Conservation (phyloP, 1,140 invertebrate species). For the Homarus americanus region DNA sequence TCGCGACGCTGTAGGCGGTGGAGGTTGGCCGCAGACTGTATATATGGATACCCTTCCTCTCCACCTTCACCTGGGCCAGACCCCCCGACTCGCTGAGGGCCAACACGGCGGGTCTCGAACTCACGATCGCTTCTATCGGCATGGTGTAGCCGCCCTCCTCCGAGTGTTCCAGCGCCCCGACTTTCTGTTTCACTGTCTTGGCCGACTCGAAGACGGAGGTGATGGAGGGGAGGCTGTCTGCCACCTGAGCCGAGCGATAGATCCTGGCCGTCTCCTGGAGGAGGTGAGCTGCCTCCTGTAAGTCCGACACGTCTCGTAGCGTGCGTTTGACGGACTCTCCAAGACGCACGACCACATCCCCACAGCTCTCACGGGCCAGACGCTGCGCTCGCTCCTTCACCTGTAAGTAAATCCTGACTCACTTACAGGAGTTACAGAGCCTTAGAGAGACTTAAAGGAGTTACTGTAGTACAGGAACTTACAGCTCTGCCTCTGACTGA, state of each 20-base stretch:
- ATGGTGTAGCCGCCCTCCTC: not conserved
- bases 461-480: too few relatives aligned
- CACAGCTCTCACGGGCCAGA: not conserved
- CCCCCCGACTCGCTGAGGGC: slow-evolving; percentile 50
- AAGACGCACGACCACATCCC: not conserved
- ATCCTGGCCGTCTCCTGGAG: slow-evolving; percentile 34
- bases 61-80: slow-evolving; percentile 43
- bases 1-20: slow-evolving; percentile 56
- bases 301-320: slow-evolving; percentile 17
- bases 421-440: too few relatives aligned
- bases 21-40: slow-evolving; percentile 28
- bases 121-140: not conserved
- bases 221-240: slow-evolving; percentile 2
- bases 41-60: slow-evolving; percentile 50
- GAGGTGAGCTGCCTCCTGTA: slow-evolving; percentile 46
- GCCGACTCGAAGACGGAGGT: slow-evolving; percentile 36
- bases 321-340: not conserved
- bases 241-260: not conserved
- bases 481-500: too few relatives aligned
- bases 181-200: slow-evolving; percentile 20
- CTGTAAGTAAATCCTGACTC: too few relatives aligned
- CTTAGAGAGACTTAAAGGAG: too few relatives aligned
- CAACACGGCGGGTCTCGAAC: slow-evolving; percentile 6
- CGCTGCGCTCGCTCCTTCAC: slow-evolving; percentile 23
- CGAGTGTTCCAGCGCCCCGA: not conserved